Evolutionary conservation across 1,140 invertebrate species (phyloP).

Genomic region (Drosophila lacteicornis): DNA sequence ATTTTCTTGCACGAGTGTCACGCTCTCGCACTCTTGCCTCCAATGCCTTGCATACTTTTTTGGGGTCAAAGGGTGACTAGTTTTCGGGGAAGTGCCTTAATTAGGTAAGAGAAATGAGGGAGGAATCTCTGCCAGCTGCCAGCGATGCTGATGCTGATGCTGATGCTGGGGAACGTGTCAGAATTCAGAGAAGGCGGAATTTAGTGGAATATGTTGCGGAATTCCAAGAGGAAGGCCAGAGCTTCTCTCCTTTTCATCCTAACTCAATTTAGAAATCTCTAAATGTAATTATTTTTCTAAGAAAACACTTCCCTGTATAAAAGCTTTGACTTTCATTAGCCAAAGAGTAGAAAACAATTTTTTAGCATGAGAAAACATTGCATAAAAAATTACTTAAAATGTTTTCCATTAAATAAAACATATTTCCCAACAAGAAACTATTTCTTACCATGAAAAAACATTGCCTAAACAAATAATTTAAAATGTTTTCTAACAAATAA

Average conservation of each 20-base stretch:
- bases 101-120: background rate
- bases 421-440: too few relatives aligned
- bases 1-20: constrained; percentile 13
- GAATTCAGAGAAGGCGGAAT: background rate
- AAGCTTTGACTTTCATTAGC: background rate
- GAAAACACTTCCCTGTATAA: background rate
- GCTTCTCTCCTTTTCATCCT: background rate
- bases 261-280: background rate
- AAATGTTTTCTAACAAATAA: too few relatives aligned
- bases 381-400: too few relatives aligned
- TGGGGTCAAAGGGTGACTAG: background rate
- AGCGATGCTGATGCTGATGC: too few relatives aligned
- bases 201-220: background rate
- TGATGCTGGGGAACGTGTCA: too few relatives aligned
- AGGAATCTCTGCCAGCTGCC: background rate
- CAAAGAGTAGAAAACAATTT: background rate
- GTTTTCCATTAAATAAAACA: too few relatives aligned
- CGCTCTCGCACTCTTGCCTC: constrained; percentile 29
- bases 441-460: too few relatives aligned
- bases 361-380: too few relatives aligned
- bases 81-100: constrained; percentile 1
- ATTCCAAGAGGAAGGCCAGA: background rate
- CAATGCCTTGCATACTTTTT: constrained; percentile 41
- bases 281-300: background rate
- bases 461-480: too few relatives aligned